Base-by-base conservation (phyloP, 2,113 vertebrate species). In the Ancistrus triradiatus region DNA sequence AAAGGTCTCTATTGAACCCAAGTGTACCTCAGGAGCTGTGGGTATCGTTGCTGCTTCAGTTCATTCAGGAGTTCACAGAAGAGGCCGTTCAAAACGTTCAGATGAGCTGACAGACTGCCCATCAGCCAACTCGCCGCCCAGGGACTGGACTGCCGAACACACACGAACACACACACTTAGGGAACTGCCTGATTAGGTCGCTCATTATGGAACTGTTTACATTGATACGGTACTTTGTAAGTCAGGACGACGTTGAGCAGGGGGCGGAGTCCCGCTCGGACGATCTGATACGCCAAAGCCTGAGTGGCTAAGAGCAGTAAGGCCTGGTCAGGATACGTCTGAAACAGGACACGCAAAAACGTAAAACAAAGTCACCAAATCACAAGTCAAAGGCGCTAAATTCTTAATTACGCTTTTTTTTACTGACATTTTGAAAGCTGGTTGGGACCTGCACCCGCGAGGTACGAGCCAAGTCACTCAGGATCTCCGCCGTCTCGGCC, bases 241-340 rank as follows among this genome's bases (percentile, higher is more conserved):
- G 72, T 43, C 11, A 59, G 46, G 37, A 85, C 42, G 8, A 85
- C 56, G 1, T 68, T 57, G 2, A 83, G 44, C 10, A 59, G 48
- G 3, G 83, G 80, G 47, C 4, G 49, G 27, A 85, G 56, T 35
- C 55, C 1, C 0, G 21, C 50, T 1, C 38, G 1, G 2, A 66
- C 6, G 31, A 86, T 78, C 6, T 79, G 70, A 7, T 50, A 2
- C n/a, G 33, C 25, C 42, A 88, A 73, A 52, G 83, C 84, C 28
- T 78, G 80, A 0, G 73, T 82, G 6, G 78, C 77, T 69, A 88
- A 44, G 18, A 88, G 74, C 60, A 88, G 43, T 70, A 85, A 33
- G 6, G 83, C 79, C 69, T 88, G 85, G 38, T 84, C 71, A n/a
- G 84, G 81, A 57, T 82, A 83, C 18, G 46, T 65, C 85, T 88